Conservation (phyloP, 2,113 vertebrate species). For the Arothron firmamentum region DNA sequence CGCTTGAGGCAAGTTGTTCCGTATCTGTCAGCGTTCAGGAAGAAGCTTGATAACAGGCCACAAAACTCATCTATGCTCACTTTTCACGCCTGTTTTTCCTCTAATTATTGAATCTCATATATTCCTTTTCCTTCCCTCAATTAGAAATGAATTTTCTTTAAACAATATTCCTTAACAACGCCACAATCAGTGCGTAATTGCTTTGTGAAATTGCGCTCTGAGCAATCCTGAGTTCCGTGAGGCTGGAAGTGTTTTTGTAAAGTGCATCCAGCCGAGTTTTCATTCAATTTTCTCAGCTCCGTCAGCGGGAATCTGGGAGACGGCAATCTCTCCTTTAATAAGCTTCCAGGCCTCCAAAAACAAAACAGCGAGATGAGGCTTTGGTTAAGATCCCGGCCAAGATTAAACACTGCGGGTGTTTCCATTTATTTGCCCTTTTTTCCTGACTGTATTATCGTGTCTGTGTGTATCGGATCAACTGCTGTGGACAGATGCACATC, state of each 20-base stretch:
- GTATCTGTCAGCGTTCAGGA: constrained; percentile 9
- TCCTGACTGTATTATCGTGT: constrained; percentile 1
- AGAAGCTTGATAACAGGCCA: constrained; percentile 3
- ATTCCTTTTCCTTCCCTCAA: not conserved
- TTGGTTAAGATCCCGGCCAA: constrained; percentile 38
- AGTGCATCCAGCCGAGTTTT: constrained; percentile 31
- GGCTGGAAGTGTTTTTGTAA: constrained; percentile 12
- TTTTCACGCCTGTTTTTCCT: not conserved
- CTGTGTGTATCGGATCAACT: constrained; percentile 16
- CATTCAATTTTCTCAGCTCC: constrained; percentile 40
- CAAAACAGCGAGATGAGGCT: constrained; percentile 17
- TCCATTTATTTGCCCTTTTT: not conserved
- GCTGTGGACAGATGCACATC: constrained; percentile 16
- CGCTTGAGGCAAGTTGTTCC: constrained; percentile 11
- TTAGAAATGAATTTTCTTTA: not conserved
- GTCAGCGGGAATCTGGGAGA: constrained; percentile 31
- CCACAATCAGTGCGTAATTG: constrained; percentile 7
- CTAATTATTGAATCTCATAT: not conserved
- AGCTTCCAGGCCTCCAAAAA: constrained; percentile 22
- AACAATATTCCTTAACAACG: not conserved
- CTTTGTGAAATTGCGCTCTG: constrained; percentile 2
- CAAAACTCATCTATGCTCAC: not conserved
- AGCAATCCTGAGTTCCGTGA: constrained; percentile 17
- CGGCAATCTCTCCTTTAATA: constrained; percentile 33
- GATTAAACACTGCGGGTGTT: constrained; percentile 29